A percentile compares a stretch with the other conserved stretches of the same genome.
These are phyloP conservation scores for Mya arenaria DNA, from an alignment of 1,140 invertebrate species.

Conservation along the genomic window DNA sequence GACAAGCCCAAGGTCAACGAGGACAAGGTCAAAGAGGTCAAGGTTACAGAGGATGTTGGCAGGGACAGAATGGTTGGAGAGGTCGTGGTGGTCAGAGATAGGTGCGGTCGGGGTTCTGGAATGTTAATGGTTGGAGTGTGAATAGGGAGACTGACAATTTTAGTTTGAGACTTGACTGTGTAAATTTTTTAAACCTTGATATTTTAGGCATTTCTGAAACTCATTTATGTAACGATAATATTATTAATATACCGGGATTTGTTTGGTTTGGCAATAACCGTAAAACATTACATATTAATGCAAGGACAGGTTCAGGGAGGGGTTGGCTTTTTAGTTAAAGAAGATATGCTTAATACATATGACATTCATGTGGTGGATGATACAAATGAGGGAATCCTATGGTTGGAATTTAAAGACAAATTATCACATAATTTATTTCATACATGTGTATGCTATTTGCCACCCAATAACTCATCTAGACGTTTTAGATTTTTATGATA, in stretches of 20 bases:
- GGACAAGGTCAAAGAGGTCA: not conserved
- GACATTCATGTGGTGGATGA: constrained; percentile 32
- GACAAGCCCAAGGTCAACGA: not conserved
- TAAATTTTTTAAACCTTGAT: constrained; percentile 32
- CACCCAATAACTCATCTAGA: constrained; percentile 39
- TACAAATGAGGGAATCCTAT: constrained; percentile 39
- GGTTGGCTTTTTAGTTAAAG: constrained; percentile 42
- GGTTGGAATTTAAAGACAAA: not conserved
- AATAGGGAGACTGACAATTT: constrained; percentile 18
- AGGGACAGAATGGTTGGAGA: not conserved
- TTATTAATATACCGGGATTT: constrained; percentile 31
- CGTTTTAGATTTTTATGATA: constrained; percentile 49
- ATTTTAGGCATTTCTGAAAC: constrained; percentile 55
- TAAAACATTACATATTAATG: not conserved
- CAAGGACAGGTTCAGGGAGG: constrained; percentile 39
- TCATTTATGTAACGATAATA: constrained; percentile 25
- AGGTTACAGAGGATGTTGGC: not conserved
- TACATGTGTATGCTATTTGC: constrained; percentile 48
- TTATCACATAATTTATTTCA: not conserved
- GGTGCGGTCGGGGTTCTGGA: not conserved
- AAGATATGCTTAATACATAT: not conserved
- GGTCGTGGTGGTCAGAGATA: not conserved
- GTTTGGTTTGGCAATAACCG: constrained; percentile 41
- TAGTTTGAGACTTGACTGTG: constrained; percentile 12
- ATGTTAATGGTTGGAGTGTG: not conserved